These are phyloP conservation scores for Metopolophium dirhodum DNA, from an alignment of 1,140 invertebrate species.

Conservation along the genomic window DNA sequence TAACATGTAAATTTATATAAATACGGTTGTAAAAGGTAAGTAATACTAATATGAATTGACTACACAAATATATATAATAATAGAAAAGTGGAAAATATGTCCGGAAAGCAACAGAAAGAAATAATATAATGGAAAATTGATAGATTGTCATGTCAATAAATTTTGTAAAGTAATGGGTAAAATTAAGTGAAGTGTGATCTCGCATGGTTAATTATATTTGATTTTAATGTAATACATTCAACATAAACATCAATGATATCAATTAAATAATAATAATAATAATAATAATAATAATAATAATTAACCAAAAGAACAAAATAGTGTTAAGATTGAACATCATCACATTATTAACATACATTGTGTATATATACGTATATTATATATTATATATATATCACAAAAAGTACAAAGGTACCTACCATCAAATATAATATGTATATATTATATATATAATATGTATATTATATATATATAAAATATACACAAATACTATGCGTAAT, in stretches of 20 bases:
- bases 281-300: constrained; percentile 9
- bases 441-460: too few species aligned
- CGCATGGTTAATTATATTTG: background rate
- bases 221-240: background rate
- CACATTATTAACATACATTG: constrained; percentile 21
- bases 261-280: background rate
- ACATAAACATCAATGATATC: background rate
- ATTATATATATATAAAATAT: too few species aligned
- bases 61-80: background rate
- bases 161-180: background rate
- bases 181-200: background rate
- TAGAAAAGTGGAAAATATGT: constrained; percentile 21
- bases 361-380: background rate
- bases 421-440: background rate
- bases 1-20: background rate
- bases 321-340: constrained; percentile 25
- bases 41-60: constrained; percentile 13
- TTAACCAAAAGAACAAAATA: constrained; percentile 4
- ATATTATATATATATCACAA: background rate
- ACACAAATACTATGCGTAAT: constrained; percentile 24
- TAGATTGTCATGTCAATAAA: constrained; percentile 33
- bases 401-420: constrained; percentile 1
- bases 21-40: background rate
- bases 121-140: background rate
- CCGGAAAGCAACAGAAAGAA: background rate